A percentile compares a stretch with the other conserved stretches of the same genome.
Conservation (phyloP, 2,888 invertebrate species). For the Hydraecia micacea region DNA sequence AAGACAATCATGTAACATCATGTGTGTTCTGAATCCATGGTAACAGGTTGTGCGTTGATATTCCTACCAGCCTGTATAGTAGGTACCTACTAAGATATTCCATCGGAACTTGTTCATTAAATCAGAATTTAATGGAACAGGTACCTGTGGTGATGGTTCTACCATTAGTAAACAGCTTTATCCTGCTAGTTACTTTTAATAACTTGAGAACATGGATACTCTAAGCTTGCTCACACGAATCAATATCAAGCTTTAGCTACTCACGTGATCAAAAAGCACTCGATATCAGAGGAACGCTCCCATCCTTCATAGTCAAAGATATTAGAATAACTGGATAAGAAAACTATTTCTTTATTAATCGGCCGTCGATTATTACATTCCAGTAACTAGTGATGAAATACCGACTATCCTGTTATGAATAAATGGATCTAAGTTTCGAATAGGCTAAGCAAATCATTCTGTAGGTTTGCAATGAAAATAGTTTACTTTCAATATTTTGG, state of each 20-base stretch:
- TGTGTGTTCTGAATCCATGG: too few relatives aligned
- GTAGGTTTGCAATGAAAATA: neutral
- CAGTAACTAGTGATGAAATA: conserved; percentile 31
- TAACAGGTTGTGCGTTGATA: too few relatives aligned
- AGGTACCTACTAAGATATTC: neutral
- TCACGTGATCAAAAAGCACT: neutral
- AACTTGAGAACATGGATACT: neutral
- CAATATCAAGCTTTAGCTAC: neutral
- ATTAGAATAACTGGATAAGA: conserved; percentile 20
- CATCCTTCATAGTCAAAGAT: conserved; percentile 25
- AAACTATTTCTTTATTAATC: conserved; percentile 47
- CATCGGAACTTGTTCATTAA: neutral
- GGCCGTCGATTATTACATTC: conserved; percentile 41
- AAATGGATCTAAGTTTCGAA: conserved; percentile 26
- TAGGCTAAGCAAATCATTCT: neutral
- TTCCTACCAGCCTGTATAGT: neutral
- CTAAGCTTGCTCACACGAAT: neutral
- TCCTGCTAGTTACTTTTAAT: neutral
- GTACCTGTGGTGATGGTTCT: neutral
- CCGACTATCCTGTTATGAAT: neutral
- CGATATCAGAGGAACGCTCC: conserved; percentile 12
- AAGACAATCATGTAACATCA: too few relatives aligned
- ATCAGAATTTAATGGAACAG: neutral
- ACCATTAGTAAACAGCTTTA: neutral
- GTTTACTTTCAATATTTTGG: neutral